These are phyloP conservation scores for Conus betulinus DNA, from an alignment of 1,140 invertebrate species.

Conservation along the genomic window DNA sequence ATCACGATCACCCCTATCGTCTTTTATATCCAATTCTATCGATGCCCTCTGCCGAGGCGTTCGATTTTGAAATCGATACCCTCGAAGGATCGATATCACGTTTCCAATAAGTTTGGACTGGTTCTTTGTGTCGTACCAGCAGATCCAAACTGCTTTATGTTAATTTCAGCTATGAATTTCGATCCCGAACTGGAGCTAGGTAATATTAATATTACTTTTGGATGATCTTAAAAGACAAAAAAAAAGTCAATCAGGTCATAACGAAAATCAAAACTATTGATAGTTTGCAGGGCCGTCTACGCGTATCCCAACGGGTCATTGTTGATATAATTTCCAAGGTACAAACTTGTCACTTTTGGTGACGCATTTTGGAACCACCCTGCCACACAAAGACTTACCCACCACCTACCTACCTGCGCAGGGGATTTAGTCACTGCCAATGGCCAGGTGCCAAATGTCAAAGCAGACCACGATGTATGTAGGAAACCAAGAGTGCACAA, in stretches of 20 bases:
- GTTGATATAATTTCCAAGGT: slow-evolving; percentile 6
- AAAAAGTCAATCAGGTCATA: too few species aligned
- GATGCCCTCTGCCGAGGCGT: background rate
- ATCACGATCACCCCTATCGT: background rate
- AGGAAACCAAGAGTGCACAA: background rate
- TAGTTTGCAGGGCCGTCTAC: background rate
- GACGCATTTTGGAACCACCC: slow-evolving; percentile 3
- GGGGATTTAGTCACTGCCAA: background rate
- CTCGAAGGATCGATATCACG: background rate
- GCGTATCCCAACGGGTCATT: background rate
- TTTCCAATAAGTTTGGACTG: background rate
- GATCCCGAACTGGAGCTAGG: too few species aligned
- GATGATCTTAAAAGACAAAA: too few species aligned
- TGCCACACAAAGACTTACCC: background rate
- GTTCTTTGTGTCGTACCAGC: background rate
- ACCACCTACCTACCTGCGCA: background rate
- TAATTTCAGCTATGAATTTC: too few species aligned
- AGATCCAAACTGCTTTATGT: too few species aligned
- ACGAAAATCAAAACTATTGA: background rate
- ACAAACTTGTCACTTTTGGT: background rate
- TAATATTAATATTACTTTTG: too few species aligned
- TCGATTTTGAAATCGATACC: background rate
- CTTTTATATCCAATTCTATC: background rate
- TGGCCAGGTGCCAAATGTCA: slow-evolving; percentile 18
- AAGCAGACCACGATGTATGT: background rate